Evolutionary conservation across 2,113 vertebrate genomes (phyloP), one percentile per base, ranked within the genome.

Genomic region (Salvelinus fontinalis): DNA sequence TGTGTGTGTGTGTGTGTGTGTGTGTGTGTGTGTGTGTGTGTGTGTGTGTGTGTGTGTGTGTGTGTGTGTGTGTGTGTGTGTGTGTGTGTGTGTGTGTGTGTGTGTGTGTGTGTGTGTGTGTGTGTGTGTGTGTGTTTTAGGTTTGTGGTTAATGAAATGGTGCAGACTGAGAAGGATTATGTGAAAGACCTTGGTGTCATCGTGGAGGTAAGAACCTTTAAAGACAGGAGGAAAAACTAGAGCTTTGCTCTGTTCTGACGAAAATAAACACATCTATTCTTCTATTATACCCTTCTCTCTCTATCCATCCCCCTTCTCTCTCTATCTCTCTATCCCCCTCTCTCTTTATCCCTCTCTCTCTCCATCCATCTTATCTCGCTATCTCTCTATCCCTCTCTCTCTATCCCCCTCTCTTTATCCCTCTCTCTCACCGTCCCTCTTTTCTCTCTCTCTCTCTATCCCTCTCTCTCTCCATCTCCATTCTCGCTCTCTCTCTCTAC

Each of bases 161-260:
- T 99, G 26, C 97, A 99, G 80, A 97, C 97, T 5, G 98, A 99
- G 90, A 97, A 97, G 76, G 98, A 99, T 88, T 99, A 99, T 2
- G 98, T 99, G 81, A 98, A 97, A 87, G 96, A 99, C 81, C 92
- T 99, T 88, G 97, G 95, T 9, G 94, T 94, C 76, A 95, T 99
- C 18, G 96, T 97, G 13, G 97, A 99, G 96, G 98, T 99, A 82
- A 95, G 94, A 74, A 13, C 51, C 24, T 54, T 44, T 44, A 44
- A 44, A 44, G 39, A 44, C 39, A 44, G 39, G 8, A 11, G 9
- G 9, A 44, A 44, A 44, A 44, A 44, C 8, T 44, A 44, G 9
- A 3, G 39, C 8, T 44, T 44, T 3, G 39, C 39, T 44, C 39
- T 12, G 39, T 44, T 44, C 39, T 39, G 39, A 39, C 8, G 0